Percentiles rank a stretch among this genome's conserved stretches.
Conservation (phyloP, 2,113 vertebrate genomes). For the Hippocampus guttulatus region DNA sequence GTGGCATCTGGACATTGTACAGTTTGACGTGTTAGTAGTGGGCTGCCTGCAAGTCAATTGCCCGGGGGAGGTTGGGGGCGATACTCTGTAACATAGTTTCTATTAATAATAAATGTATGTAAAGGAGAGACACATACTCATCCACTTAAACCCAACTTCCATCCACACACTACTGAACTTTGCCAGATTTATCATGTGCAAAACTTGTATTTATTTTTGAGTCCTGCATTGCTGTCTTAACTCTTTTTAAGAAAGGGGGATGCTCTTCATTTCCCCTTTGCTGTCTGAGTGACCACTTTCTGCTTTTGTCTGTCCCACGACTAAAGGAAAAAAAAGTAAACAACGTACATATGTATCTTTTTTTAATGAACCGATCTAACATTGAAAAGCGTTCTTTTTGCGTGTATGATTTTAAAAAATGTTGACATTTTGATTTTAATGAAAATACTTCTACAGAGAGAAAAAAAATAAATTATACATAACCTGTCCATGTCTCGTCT, state of each 20-base stretch:
- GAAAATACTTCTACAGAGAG: constrained; percentile 76
- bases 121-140: constrained; percentile 53
- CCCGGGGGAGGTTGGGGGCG: constrained; percentile 47
- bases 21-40: constrained; percentile 65
- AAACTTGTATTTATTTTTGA: constrained; percentile 44
- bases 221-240: constrained; percentile 56
- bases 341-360: constrained; percentile 94
- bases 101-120: constrained; percentile 72
- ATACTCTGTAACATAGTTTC: constrained; percentile 73
- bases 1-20: constrained; percentile 62
- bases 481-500: constrained; percentile 47
- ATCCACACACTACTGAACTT: constrained; percentile 56
- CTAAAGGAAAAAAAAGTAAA: constrained; percentile 60
- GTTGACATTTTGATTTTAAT: constrained; percentile 97
- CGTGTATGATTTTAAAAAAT: constrained; percentile 90
- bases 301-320: constrained; percentile 65
- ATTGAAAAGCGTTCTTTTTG: constrained; percentile 82
- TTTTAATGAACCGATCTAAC: constrained; percentile 92
- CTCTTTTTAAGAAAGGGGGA: constrained; percentile 40
- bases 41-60: constrained; percentile 69
- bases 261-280: constrained; percentile 43
- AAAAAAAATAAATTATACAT: constrained; percentile 78
- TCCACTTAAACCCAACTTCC: constrained; percentile 11
- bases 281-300: constrained; percentile 65
- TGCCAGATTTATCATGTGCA: constrained; percentile 41